Conservation (phyloP, 2,888 invertebrate genomes). For the Uloborus plumipes region DNA sequence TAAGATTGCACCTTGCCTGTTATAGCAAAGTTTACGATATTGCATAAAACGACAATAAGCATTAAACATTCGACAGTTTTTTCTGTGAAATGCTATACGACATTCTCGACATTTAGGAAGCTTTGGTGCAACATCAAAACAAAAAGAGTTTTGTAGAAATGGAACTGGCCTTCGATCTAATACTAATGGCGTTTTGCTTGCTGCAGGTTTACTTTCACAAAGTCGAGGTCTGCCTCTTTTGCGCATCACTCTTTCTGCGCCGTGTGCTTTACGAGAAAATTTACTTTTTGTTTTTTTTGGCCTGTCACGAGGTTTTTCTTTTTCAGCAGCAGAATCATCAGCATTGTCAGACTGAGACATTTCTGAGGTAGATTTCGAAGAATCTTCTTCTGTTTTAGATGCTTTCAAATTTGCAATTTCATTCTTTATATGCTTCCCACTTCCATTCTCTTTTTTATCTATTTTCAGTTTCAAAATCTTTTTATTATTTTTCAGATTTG, state of each 20-base stretch:
- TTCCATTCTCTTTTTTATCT: no score
- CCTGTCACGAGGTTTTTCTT: not conserved
- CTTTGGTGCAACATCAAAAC: constrained; percentile 86
- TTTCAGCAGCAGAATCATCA: not conserved
- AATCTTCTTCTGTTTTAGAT: no score
- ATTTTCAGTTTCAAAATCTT: no score
- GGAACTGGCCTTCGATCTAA: constrained; percentile 71
- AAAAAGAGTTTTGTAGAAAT: constrained; percentile 88
- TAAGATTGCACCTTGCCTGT: constrained; percentile 86
- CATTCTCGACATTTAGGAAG: constrained; percentile 94
- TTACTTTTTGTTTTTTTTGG: constrained; percentile 20
- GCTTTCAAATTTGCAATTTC: no score
- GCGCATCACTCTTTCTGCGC: constrained; percentile 6
- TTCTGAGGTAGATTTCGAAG: no score
- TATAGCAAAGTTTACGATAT: constrained; percentile 90
- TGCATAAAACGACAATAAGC: constrained; percentile 97
- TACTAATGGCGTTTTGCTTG: not conserved
- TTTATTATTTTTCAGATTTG: no score
- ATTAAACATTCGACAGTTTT: constrained; percentile 77
- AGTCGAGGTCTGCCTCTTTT: constrained; percentile 29
- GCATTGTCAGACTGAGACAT: no score
- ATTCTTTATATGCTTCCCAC: no score
- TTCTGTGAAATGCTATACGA: constrained; percentile 86
- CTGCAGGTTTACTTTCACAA: constrained; percentile 3
- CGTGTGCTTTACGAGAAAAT: not conserved